Percentiles rank a stretch among this genome's conserved stretches.
phyloP scores from a whole-genome alignment of 1,140 invertebrate genomes.

The Conopomorpha cramerella region DNA sequence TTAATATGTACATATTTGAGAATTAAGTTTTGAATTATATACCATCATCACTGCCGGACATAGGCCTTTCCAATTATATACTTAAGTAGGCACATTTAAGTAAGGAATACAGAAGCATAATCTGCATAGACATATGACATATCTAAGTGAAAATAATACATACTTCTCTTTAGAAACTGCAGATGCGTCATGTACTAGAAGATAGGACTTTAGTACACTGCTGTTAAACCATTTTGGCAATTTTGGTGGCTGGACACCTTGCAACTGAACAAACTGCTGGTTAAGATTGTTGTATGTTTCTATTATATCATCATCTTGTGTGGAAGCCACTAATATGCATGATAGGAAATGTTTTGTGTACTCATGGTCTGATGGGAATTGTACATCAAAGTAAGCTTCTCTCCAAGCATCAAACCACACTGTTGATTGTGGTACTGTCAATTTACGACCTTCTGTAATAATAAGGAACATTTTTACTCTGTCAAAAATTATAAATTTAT shows the following conservation, averaged over 20 bases:
- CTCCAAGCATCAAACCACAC: slow-evolving; percentile 98
- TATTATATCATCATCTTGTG: slow-evolving; percentile 78
- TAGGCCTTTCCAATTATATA: no score
- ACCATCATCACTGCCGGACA: no score
- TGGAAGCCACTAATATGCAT: slow-evolving; percentile 86
- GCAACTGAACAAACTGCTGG: slow-evolving; percentile 79
- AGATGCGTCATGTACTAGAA: slow-evolving; percentile 81
- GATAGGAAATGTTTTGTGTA: slow-evolving; percentile 93
- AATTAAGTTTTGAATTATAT: no score
- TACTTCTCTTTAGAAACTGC: slow-evolving; percentile 39
- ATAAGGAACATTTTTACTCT: slow-evolving; percentile 9
- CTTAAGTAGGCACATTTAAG: no score
- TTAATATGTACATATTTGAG: no score
- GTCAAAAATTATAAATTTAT: no score
- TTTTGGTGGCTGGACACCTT: slow-evolving; percentile 74
- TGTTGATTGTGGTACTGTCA: slow-evolving; percentile 74
- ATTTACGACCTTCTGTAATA: slow-evolving; percentile 50
- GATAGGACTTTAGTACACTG: slow-evolving; percentile 85
- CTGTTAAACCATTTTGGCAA: slow-evolving; percentile 90
- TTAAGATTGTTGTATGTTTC: slow-evolving; percentile 77
- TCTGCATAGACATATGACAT: no score
- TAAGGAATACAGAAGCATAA: no score
- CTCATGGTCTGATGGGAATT: slow-evolving; percentile 93
- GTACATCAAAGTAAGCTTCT: slow-evolving; percentile 86
- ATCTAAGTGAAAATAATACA: slow-evolving; percentile 8